Evolutionary conservation across 2,888 invertebrate genomes (phyloP).

Genomic region (Baccha elongata): DNA sequence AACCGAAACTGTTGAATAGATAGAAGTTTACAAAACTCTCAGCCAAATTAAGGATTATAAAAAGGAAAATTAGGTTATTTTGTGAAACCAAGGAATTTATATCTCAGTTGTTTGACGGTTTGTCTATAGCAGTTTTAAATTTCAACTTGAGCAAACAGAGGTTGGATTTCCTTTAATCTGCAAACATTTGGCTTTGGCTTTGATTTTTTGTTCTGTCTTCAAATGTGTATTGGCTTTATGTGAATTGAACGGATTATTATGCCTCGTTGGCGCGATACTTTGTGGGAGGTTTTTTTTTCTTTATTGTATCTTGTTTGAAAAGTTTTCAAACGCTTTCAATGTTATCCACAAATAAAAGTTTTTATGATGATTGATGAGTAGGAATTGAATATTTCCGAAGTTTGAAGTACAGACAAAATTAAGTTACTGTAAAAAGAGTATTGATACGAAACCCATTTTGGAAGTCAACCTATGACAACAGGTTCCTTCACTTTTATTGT

Average conservation of each 20-base stretch:
- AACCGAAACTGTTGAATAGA: conserved; percentile 35
- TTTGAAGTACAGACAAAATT: no score
- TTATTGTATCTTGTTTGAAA: neutral
- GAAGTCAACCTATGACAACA: no score
- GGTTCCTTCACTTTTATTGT: no score
- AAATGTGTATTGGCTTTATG: neutral
- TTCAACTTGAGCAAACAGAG: neutral
- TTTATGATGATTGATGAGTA: no score
- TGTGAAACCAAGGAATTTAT: conserved; percentile 32
- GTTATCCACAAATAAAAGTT: neutral
- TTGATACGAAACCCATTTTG: no score
- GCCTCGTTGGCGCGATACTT: neutral
- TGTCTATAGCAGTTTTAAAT: conserved; percentile 11
- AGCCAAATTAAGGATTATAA: conserved; percentile 46
- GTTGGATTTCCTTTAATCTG: conserved; percentile 45
- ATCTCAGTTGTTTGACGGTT: conserved; percentile 18
- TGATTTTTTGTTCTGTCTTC: neutral
- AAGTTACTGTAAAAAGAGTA: no score
- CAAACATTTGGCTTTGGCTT: neutral
- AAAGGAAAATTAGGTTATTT: conserved; percentile 46
- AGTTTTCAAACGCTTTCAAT: neutral
- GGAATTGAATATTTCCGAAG: no score
- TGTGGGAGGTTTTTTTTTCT: neutral
- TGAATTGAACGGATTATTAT: neutral
- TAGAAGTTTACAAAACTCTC: conserved; percentile 45